Percentiles rank a stretch among this genome's conserved stretches.
Conservation (phyloP, 2,797 vertebrate genomes). For the Protosalanx chinensis region DNA sequence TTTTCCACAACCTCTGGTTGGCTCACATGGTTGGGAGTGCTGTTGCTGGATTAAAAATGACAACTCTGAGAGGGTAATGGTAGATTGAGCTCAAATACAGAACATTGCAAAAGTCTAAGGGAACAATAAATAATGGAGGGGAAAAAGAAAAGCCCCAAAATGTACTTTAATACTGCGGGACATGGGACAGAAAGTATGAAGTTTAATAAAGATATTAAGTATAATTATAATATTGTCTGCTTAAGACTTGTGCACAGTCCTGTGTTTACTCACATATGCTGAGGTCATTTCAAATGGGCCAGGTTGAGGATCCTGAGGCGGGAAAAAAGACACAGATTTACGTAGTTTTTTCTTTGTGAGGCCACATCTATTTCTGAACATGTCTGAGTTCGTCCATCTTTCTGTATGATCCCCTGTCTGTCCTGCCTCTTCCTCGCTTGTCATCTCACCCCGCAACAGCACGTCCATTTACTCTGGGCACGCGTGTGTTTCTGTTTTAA, state of each 20-base stretch:
- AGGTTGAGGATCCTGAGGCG: not conserved
- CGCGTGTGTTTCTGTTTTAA: not conserved
- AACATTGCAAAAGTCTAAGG: too few species aligned
- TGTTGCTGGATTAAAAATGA: too few species aligned
- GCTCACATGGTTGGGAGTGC: not conserved
- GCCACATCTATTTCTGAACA: slow-evolving; percentile 8
- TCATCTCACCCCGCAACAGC: not conserved
- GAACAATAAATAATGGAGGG: too few species aligned
- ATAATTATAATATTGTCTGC: too few species aligned
- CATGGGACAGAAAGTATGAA: too few species aligned
- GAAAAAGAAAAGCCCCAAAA: too few species aligned
- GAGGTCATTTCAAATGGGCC: not conserved
- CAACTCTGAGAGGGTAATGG: too few species aligned
- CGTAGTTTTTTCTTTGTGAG: not conserved
- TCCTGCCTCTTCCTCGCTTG: not conserved
- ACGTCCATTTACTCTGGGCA: slow-evolving; percentile 34
- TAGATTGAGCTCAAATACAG: too few species aligned
- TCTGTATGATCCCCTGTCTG: slow-evolving; percentile 10
- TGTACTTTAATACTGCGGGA: too few species aligned
- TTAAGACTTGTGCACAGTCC: too few species aligned
- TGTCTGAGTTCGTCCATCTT: not conserved
- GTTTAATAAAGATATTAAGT: too few species aligned
- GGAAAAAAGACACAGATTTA: not conserved
- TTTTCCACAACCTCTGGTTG: not conserved
- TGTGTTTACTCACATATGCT: too few species aligned